Conservation (phyloP, 2,888 invertebrate genomes). For the Bedellia somnulentella region DNA sequence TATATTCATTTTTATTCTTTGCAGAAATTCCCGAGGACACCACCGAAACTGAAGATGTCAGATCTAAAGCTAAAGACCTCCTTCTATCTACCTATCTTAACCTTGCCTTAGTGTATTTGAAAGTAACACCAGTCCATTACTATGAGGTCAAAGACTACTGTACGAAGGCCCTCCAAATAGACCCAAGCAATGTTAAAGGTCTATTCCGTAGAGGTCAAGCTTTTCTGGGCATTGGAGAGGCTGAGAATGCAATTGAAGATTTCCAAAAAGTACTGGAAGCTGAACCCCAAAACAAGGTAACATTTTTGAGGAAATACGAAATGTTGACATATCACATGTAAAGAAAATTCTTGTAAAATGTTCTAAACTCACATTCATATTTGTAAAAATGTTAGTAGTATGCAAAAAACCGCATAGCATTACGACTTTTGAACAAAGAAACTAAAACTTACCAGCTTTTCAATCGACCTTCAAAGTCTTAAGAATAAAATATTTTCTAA, state of each 20-base stretch:
- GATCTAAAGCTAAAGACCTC: conserved; percentile 36
- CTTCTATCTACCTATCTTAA: conserved; percentile 77
- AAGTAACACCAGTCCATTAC: conserved; percentile 66
- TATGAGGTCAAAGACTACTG: conserved; percentile 75
- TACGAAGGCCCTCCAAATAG: conserved; percentile 73
- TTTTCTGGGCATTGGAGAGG: conserved; percentile 72
- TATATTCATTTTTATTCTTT: too few species aligned
- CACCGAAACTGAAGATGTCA: conserved; percentile 22
- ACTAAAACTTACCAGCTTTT: too few species aligned
- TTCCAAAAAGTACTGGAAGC: conserved; percentile 75
- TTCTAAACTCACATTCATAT: too few species aligned
- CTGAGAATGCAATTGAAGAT: conserved; percentile 73
- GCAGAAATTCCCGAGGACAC: conserved; percentile 25
- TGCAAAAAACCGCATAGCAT: too few species aligned
- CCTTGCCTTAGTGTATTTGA: conserved; percentile 79
- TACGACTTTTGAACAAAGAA: too few species aligned
- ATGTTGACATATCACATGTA: too few species aligned
- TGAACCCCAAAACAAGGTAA: conserved; percentile 79
- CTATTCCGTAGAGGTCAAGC: conserved; percentile 88
- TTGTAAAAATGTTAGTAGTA: too few species aligned
- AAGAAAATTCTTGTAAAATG: too few species aligned
- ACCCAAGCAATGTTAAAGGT: conserved; percentile 83
- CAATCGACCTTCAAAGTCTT: too few species aligned
- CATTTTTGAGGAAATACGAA: too few species aligned
- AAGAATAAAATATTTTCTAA: too few species aligned